Evolutionary conservation across 2,888 invertebrate genomes (phyloP).

Genomic region (Euspilapteryx auroguttella): DNA sequence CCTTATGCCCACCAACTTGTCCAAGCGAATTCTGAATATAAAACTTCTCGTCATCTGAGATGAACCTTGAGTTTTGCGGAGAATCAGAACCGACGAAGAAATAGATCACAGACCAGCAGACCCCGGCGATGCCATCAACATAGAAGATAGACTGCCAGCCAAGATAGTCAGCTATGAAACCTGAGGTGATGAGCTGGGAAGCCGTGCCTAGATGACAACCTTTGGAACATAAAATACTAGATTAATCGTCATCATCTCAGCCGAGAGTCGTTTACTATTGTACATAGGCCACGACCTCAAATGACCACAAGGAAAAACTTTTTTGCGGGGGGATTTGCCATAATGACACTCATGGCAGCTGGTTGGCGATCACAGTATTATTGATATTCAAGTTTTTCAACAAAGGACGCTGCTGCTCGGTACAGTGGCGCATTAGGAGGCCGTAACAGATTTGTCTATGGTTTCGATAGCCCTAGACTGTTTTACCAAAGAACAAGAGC

Average conservation of each 20-base stretch:
- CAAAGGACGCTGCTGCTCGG: too few relatives aligned
- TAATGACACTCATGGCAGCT: too few relatives aligned
- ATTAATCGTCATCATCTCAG: too few relatives aligned
- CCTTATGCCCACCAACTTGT: conserved; percentile 5
- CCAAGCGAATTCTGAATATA: conserved; percentile 43
- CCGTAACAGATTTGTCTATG: too few relatives aligned
- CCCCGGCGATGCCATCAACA: conserved; percentile 51
- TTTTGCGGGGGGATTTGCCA: too few relatives aligned
- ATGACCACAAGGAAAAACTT: too few relatives aligned
- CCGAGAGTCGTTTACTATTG: neutral
- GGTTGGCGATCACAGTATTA: too few relatives aligned
- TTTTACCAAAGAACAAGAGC: too few relatives aligned
- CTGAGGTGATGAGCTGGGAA: conserved; percentile 52
- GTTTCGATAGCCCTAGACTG: too few relatives aligned
- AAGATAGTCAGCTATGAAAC: conserved; percentile 28
- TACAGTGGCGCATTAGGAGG: too few relatives aligned
- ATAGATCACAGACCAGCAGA: conserved; percentile 58
- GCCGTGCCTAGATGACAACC: conserved; percentile 64
- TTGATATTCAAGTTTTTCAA: too few relatives aligned
- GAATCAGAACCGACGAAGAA: conserved; percentile 40
- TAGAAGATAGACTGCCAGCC: conserved; percentile 75
- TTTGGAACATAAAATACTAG: too few relatives aligned
- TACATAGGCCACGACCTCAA: neutral
- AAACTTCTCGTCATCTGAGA: conserved; percentile 32
- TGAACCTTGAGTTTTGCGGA: conserved; percentile 34